Percentiles rank a stretch among this genome's conserved stretches.
These are phyloP conservation scores for Pseudomyrmex pallidus DNA, from an alignment of 1,140 invertebrate species.

Conservation along the genomic window DNA sequence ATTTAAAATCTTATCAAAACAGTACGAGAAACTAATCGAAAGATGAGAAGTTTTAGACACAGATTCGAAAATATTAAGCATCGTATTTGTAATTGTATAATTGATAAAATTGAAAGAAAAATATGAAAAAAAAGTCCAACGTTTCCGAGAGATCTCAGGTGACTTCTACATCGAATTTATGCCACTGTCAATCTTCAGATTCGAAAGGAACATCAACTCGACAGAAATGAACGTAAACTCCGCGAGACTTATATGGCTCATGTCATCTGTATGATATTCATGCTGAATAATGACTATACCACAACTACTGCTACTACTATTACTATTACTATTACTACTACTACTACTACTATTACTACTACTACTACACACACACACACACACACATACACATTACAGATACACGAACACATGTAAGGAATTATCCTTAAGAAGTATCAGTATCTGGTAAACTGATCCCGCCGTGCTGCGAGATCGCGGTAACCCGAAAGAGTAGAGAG, in stretches of 20 bases:
- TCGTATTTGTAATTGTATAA: background rate
- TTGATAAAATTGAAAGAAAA: too few species aligned
- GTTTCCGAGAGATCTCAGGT: background rate
- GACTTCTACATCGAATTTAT: background rate
- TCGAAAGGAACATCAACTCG: slow-evolving; percentile 5
- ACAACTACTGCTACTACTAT: too few species aligned
- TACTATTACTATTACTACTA: too few species aligned
- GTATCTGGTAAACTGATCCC: slow-evolving; percentile 38
- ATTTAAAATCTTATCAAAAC: background rate
- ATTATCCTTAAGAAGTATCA: slow-evolving; percentile 58
- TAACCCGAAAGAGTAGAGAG: slow-evolving; percentile 21
- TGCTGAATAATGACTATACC: slow-evolving; percentile 47
- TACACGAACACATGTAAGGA: slow-evolving; percentile 1
- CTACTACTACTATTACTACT: too few species aligned
- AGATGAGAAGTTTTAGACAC: background rate
- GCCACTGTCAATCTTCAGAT: background rate
- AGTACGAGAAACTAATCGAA: background rate
- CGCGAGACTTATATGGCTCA: slow-evolving; percentile 39
- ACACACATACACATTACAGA: background rate
- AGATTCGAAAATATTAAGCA: background rate
- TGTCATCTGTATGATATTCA: slow-evolving; percentile 59
- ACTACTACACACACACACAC: too few species aligned
- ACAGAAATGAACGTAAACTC: slow-evolving; percentile 26
- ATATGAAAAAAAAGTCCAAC: background rate
- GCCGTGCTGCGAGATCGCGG: slow-evolving; percentile 56